These are phyloP conservation scores for Plusia festucae DNA, from an alignment of 2,888 invertebrate species.

Conservation along the genomic window DNA sequence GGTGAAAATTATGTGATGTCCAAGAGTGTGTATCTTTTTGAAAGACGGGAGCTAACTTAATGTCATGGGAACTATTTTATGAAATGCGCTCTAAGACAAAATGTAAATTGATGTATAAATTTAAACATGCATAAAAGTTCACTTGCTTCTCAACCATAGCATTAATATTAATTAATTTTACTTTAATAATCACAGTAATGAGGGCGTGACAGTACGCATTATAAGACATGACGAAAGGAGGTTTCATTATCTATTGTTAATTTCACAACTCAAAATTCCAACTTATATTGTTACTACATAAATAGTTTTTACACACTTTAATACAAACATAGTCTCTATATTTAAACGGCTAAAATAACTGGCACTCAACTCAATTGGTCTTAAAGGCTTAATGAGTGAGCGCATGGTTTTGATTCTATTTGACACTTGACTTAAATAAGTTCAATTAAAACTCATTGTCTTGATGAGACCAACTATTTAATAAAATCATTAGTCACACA, in stretches of 20 bases:
- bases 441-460: conserved; percentile 14
- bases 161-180: too few relatives aligned
- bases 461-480: not conserved
- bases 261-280: not conserved
- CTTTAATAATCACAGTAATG: not conserved
- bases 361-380: not conserved
- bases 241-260: not conserved
- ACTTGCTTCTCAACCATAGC: not conserved
- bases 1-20: too few relatives aligned
- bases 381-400: not conserved
- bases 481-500: not conserved
- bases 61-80: too few relatives aligned
- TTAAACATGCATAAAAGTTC: not conserved
- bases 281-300: too few relatives aligned
- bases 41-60: too few relatives aligned
- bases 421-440: not conserved
- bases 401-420: not conserved
- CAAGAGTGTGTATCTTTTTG: too few relatives aligned
- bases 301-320: not conserved
- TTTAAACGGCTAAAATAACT: too few relatives aligned
- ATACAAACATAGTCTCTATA: too few relatives aligned
- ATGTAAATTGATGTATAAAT: too few relatives aligned
- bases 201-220: conserved; percentile 2
- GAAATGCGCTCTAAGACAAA: too few relatives aligned
- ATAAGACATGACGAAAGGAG: conserved; percentile 4